These are phyloP conservation scores for Hydroisotoma schaefferi DNA, from an alignment of 2,888 invertebrate species.

Conservation along the genomic window DNA sequence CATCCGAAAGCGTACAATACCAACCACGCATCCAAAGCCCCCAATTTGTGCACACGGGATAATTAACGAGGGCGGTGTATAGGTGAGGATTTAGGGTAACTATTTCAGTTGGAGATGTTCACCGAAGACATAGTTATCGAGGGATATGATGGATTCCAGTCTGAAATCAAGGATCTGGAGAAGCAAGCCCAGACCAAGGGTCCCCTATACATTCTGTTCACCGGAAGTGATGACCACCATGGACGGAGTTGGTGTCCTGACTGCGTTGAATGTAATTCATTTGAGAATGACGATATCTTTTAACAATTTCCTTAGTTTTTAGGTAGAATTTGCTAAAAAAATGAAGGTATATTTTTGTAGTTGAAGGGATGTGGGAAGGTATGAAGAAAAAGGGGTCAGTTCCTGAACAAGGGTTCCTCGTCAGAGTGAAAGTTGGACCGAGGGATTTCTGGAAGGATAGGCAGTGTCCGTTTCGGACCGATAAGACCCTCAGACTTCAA, in stretches of 20 bases:
- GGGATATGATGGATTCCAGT: slow-evolving; percentile 63
- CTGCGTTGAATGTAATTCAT: slow-evolving; percentile 69
- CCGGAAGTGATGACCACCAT: slow-evolving; percentile 61
- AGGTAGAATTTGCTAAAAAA: neutral
- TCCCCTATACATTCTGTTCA: slow-evolving; percentile 59
- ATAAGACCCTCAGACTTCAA: slow-evolving; percentile 66
- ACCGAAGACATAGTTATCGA: slow-evolving; percentile 51
- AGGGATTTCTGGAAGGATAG: slow-evolving; percentile 75
- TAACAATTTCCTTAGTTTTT: too few relatives aligned
- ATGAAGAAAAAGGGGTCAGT: slow-evolving; percentile 18
- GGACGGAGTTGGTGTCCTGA: slow-evolving; percentile 81
- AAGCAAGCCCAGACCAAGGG: slow-evolving; percentile 18
- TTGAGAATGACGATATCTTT: neutral
- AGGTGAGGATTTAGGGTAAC: too few relatives aligned
- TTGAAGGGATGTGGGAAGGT: slow-evolving; percentile 33
- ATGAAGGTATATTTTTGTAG: slow-evolving; percentile 18
- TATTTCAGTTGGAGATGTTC: too few relatives aligned
- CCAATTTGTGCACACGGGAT: too few relatives aligned
- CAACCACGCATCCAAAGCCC: too few relatives aligned
- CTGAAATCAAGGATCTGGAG: slow-evolving; percentile 56
- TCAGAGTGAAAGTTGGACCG: slow-evolving; percentile 43
- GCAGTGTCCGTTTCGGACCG: slow-evolving; percentile 75
- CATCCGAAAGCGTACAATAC: too few relatives aligned
- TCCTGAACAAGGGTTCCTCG: slow-evolving; percentile 23
- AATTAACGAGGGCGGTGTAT: too few relatives aligned